Conservation (phyloP, 2,797 vertebrate genomes). For the Lophura swinhoii region DNA sequence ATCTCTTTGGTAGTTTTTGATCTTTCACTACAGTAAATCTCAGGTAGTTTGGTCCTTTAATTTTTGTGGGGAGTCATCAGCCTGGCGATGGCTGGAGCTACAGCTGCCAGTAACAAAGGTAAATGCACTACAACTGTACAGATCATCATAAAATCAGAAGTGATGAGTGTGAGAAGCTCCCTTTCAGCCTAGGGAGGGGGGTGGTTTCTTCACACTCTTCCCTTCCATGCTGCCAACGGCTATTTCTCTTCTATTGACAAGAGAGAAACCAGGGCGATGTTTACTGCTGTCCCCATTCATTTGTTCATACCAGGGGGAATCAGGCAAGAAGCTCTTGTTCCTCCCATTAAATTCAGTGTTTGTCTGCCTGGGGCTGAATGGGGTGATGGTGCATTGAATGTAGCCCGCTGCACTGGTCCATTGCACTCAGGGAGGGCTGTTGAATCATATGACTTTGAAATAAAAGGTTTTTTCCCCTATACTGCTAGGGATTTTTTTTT, state of each 20-base stretch:
- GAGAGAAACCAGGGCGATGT: background rate
- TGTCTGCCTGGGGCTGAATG: background rate
- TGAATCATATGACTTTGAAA: background rate
- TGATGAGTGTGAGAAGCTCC: background rate
- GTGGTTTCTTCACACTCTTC: background rate
- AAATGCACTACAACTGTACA: background rate
- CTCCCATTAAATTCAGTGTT: background rate
- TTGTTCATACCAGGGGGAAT: background rate
- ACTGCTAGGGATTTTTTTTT: fast-evolving
- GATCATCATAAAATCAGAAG: background rate
- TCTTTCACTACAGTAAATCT: background rate
- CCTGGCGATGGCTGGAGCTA: background rate
- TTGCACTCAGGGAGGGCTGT: background rate
- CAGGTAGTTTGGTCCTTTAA: background rate
- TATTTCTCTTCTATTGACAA: background rate
- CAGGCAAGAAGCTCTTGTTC: background rate
- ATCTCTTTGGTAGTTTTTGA: background rate
- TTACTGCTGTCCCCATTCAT: background rate
- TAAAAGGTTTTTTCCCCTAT: background rate
- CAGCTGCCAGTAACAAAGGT: background rate
- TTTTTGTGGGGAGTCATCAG: background rate
- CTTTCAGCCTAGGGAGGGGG: background rate
- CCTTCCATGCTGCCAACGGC: background rate
- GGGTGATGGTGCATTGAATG: background rate
- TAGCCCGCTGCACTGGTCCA: background rate